Percentiles rank a stretch among this genome's conserved stretches.
Evolutionary conservation across 2,888 invertebrate genomes (phyloP).

Genomic region (Ectobius pallidus): DNA sequence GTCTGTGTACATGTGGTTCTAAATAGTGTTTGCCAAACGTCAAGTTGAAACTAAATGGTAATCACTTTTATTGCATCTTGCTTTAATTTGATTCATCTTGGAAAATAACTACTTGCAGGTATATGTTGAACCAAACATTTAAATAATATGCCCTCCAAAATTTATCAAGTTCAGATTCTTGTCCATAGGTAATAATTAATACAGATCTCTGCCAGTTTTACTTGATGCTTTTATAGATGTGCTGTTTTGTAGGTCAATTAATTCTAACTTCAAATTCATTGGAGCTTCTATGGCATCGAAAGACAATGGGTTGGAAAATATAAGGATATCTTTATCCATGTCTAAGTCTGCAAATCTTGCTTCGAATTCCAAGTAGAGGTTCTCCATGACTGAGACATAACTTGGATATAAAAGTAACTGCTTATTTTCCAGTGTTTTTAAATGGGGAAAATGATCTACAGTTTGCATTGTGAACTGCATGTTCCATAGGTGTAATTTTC

Average conservation of each 20-base stretch:
- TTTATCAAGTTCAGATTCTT: not conserved
- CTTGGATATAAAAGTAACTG: not conserved
- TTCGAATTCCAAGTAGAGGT: not conserved
- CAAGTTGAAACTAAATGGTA: too few species aligned
- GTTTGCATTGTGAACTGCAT: not conserved
- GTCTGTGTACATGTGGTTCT: not conserved
- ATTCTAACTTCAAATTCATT: not conserved
- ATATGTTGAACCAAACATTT: not conserved
- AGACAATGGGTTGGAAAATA: not conserved
- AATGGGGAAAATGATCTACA: not conserved
- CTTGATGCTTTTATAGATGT: slow-evolving; percentile 7
- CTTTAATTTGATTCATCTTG: too few species aligned
- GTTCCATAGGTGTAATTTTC: not conserved
- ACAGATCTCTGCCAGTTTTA: slow-evolving; percentile 1
- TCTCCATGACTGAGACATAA: not conserved
- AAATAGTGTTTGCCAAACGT: not conserved
- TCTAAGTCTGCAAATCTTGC: not conserved
- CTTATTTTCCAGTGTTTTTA: not conserved
- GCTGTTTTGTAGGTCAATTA: not conserved
- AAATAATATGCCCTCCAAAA: not conserved
- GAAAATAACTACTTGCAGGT: too few species aligned
- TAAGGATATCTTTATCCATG: not conserved
- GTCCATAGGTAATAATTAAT: not conserved
- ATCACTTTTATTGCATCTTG: not conserved
- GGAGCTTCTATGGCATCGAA: not conserved